Percentiles rank a stretch among this genome's conserved stretches.
Evolutionary conservation across 2,797 vertebrate species (phyloP).

Genomic region (Melanotaenia maccullochi): DNA sequence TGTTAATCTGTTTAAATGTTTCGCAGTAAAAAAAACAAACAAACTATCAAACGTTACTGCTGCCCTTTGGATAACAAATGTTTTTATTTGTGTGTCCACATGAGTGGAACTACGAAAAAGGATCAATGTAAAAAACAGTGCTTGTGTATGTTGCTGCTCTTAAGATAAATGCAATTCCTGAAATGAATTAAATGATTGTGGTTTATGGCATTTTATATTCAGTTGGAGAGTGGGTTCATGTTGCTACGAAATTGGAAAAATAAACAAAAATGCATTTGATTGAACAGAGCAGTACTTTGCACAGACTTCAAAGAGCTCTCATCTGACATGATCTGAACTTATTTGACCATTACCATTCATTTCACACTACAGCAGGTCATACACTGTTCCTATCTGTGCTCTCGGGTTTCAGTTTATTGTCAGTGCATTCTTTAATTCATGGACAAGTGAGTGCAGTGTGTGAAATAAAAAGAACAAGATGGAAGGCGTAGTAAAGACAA

Average conservation of each 20-base stretch:
- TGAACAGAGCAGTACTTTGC: background rate
- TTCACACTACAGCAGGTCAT: constrained; percentile 26
- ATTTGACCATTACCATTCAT: constrained; percentile 51
- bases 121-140: background rate
- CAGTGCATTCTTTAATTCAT: constrained; percentile 49
- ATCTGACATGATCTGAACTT: constrained; percentile 45
- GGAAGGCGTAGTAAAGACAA: constrained; percentile 5
- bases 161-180: background rate
- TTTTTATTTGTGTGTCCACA: background rate
- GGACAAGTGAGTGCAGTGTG: constrained; percentile 17
- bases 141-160: background rate
- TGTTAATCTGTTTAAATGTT: constrained; percentile 64
- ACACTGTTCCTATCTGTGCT: constrained; percentile 28
- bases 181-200: background rate
- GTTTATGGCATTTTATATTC: background rate
- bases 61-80: constrained; percentile 23
- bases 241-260: background rate
- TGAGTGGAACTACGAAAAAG: too few relatives aligned
- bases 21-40: constrained; percentile 47
- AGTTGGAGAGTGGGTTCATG: background rate
- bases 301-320: constrained; percentile 29
- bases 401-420: constrained; percentile 40
- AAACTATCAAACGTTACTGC: constrained; percentile 36
- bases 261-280: background rate
- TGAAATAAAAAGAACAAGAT: constrained; percentile 8